Percentiles rank a stretch among this genome's conserved stretches.
Conservation (phyloP, 2,113 vertebrate species). For the Rafetus swinhoei region DNA sequence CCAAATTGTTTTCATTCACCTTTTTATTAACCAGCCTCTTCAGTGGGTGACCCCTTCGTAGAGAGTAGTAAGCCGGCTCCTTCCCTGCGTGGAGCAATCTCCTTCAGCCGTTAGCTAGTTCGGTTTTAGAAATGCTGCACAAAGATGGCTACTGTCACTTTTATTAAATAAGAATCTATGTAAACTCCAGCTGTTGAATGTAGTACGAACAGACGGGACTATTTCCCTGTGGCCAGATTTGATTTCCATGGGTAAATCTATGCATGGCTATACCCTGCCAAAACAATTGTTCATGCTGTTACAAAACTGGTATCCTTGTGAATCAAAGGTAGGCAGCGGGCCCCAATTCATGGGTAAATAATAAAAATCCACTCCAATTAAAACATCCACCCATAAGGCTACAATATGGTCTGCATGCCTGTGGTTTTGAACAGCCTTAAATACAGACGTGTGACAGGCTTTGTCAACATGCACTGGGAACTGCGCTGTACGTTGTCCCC, state of each 20-base stretch:
- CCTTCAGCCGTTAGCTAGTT: background rate
- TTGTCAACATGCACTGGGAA: background rate
- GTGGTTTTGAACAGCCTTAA: fast-evolving
- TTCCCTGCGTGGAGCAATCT: background rate
- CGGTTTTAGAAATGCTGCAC: background rate
- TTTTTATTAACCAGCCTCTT: background rate
- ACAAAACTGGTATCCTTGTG: background rate
- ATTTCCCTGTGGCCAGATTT: constrained; percentile 23
- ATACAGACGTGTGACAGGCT: fast-evolving
- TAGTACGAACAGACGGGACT: background rate
- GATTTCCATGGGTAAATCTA: constrained; percentile 4
- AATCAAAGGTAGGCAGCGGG: no score
- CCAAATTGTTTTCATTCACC: background rate
- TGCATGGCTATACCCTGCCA: background rate
- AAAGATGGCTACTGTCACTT: constrained; percentile 2
- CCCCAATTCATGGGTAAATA: fast-evolving
- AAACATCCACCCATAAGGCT: background rate
- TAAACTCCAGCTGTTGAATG: constrained; percentile 23
- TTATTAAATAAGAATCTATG: constrained; percentile 32
- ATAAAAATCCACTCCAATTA: background rate
- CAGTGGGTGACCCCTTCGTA: background rate
- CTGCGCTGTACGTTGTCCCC: background rate
- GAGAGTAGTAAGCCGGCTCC: background rate
- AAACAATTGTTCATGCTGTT: fast-evolving
- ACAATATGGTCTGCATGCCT: fast-evolving